Base-by-base conservation (phyloP, 2,113 vertebrate genomes). In the Chiloscyllium plagiosum region DNA sequence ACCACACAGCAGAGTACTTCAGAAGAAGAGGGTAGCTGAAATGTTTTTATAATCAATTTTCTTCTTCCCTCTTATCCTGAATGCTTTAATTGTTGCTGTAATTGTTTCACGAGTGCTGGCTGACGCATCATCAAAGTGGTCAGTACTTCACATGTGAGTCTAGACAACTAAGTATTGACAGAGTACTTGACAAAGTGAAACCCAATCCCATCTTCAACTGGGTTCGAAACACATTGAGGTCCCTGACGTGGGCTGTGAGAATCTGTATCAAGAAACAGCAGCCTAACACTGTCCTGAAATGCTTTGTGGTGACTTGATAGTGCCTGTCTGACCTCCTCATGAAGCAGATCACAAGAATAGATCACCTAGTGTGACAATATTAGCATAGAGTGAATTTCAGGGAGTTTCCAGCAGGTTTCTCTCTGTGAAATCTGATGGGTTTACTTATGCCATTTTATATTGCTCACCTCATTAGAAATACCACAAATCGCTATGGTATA, bases 11-110 rank as follows among this genome's bases (percentile, higher is more conserved):
- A 93, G 61, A 93, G 89, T 93, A 66, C 61, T 93, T 93, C 33
- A 93, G 61, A 42, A 66, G 61, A 37, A n/a, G 89, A 37, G 89
- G 87, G 89, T 93, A 37, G 89, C 17, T 93, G 89, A 93, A 93
- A 93, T 93, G 89, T 93, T 93, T 93, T 93, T 37, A 93, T 65
- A 93, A 93, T 93, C 89, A 93, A 93, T 93, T 93, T 93, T 93
- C 89, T 93, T 93, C 89, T 93, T 37, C 61, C 61, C 33, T 37
- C 89, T 93, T 93, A 93, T 93, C 89, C n/a, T 93, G 65, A 93
- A 93, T 61, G 89, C 33, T 66, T 93, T 93, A 93, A 93, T 37
- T 68, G 33, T 68, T 93, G 61, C 61, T 66, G 4, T 93, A 93
- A 93, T 66, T 93, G 89, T 93, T 93, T 93, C 89, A 93, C 6